Evolutionary conservation across 2,113 vertebrate genomes (phyloP), one percentile per base, ranked within the genome.

Genomic region (Brevimyrus niger): DNA sequence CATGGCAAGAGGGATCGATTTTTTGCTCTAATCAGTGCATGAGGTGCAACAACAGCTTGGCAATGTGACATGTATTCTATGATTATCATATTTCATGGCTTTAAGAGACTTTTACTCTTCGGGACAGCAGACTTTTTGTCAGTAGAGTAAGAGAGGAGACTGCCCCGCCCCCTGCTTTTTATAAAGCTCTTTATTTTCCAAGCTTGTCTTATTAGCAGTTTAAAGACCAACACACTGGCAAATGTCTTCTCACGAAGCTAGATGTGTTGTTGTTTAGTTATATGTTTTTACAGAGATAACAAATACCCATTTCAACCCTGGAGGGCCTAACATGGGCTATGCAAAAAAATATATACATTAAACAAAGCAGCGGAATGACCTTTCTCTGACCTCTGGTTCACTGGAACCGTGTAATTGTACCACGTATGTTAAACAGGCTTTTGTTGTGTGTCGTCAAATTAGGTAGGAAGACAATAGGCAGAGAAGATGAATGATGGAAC

Each of bases 401-500:
- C 76, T 82, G 38, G 35, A 38, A 82, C 76, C 35, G 38, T 42
- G 46, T 83, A 47, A 83, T 89, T 86, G 80, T 85, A n/a, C 27
- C 80, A 89, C 44, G 17, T 61, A 86, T 86, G 88, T 89, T 89
- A 89, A 85, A 86, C 38, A 76, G 44, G 84, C 83, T 50, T 76
- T 89, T 87, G 55, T 48, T 19, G n/a, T 44, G 3, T 23, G 53
- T 89, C 83, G 13, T n/a, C 11, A 73, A 89, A 86, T 47, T 47
- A 83, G 27, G 17, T 3, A 31, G 31, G 55, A 31, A 53, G 31
- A 21, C 27, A 58, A 58, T 13, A 10, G 19, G 35, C 86, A 87
- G 51, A 53, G 15, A 38, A 53, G 27, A 35, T 21, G 31, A 19
- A 87, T 42, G 51, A 42, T 55, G 15, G 51, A 23, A 83, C 17